Evolutionary conservation across 2,888 invertebrate genomes (phyloP).

Genomic region (Hesperia comma): DNA sequence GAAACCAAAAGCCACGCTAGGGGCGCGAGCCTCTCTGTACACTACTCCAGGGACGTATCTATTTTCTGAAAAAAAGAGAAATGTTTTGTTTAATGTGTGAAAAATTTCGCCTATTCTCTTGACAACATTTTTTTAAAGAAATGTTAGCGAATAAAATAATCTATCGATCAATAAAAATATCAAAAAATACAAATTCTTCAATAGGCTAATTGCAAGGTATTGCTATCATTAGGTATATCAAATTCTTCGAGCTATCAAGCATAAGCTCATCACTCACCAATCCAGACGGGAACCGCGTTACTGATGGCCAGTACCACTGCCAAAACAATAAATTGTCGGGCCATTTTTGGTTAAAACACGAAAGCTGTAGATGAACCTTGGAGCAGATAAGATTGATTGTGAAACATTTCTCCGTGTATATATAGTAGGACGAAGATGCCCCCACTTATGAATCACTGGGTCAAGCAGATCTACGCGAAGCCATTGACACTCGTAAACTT

Average conservation of each 20-base stretch:
- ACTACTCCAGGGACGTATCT: conserved; percentile 50
- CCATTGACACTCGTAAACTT: conserved; percentile 72
- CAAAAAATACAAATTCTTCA: no score
- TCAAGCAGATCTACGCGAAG: conserved; percentile 61
- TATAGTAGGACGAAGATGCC: conserved; percentile 68
- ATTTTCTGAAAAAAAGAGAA: conserved; percentile 44
- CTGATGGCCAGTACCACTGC: conserved; percentile 56
- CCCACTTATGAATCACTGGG: conserved; percentile 66
- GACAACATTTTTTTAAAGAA: no score
- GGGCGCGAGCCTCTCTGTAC: conserved; percentile 61
- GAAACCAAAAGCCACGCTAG: conserved; percentile 69
- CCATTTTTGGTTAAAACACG: conserved; percentile 57
- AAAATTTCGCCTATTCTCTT: no score
- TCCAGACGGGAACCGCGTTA: conserved; percentile 64
- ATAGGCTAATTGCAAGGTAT: no score
- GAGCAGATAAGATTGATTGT: conserved; percentile 62
- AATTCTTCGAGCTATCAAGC: background rate
- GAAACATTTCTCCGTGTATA: conserved; percentile 71
- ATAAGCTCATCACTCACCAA: conserved; percentile 52
- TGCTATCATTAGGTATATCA: background rate
- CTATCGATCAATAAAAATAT: no score
- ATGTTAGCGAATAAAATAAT: no score
- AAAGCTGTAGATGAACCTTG: conserved; percentile 60
- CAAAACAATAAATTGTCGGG: conserved; percentile 61
- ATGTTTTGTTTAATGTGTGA: conserved; percentile 18